Evolutionary conservation across 2,113 vertebrate genomes (phyloP), one percentile per base, ranked within the genome.

Genomic region (Xenotilapia longispinis): DNA sequence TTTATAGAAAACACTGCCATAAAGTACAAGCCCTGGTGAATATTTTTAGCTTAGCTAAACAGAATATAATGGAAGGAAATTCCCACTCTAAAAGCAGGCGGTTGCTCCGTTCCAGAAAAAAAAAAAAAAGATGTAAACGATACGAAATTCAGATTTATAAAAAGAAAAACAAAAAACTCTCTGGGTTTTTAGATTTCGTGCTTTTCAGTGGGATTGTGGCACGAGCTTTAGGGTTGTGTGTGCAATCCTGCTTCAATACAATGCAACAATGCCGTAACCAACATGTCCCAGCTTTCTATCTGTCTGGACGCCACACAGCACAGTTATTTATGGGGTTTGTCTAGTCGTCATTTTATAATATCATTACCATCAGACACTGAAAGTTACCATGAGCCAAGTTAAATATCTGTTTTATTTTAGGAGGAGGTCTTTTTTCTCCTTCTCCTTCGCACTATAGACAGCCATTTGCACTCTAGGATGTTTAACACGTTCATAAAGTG

Each of bases 381-480:
- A 96, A 92, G 89, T 55, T 65, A 86, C 21, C 86, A 17, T 13
- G 90, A 93, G 95, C 96, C 96, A 97, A 97, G 94, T 94, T 92
- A 96, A 96, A 96, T 96, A 96, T 96, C 95, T 95, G 95, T 91
- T 96, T 96, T 95, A 95, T 96, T 97, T 96, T 96, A 95, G 92
- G 88, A 94, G 89, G 85, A 90, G 83, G 82, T 92, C 87, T 92
- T 90, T 85, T 83, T 80, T 60, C 83, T 54, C 73, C 40, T 63
- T 57, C 79, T 57, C 80, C 86, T 73, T 84, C 31, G 63, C 85
- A 45, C 84, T 91, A 95, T 92, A 95, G 93, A 92, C 92, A 92
- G 87, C 79, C 88, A 79, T 93, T 87, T 95, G 91, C 95, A 92
- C 91, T 94, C 89, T 26, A 88, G 91, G 89, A 92, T 93, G 94